A percentile compares a stretch with the other conserved stretches of the same genome.
phyloP scores from a whole-genome alignment of 2,888 invertebrate species.

The Drosophila planitibia region DNA sequence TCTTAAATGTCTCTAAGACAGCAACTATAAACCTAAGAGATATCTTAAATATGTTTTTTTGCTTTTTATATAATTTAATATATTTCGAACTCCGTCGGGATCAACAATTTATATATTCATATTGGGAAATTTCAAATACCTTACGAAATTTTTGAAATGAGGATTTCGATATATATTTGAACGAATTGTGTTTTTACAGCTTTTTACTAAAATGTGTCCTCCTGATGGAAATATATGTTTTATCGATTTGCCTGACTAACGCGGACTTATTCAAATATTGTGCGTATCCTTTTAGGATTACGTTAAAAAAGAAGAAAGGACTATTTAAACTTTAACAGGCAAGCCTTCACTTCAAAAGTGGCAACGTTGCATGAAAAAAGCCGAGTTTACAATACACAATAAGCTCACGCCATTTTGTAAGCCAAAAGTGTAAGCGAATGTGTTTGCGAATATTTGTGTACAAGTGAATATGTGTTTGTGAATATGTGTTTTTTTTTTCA shows the following conservation, averaged over 20 bases:
- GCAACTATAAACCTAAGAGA: background rate
- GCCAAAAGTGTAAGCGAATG: conserved; percentile 18
- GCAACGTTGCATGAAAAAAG: conserved; percentile 60
- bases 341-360: conserved; percentile 37
- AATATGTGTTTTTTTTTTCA: conserved; percentile 9
- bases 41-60: background rate
- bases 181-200: background rate
- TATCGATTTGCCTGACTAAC: background rate
- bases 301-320: conserved; percentile 5
- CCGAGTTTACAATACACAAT: conserved; percentile 42
- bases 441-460: conserved; percentile 19
- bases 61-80: background rate
- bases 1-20: background rate
- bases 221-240: background rate
- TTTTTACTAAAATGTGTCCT: background rate
- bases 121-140: background rate
- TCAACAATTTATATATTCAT: background rate
- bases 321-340: conserved; percentile 14
- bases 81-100: background rate
- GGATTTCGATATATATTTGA: background rate
- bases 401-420: conserved; percentile 49
- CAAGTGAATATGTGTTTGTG: conserved; percentile 6
- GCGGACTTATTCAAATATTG: background rate
- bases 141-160: background rate
- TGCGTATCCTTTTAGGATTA: background rate